Percentiles rank a stretch among this genome's conserved stretches.
These are phyloP conservation scores for Luehdorfia chinensis DNA, from an alignment of 1,140 invertebrate species.

Conservation along the genomic window DNA sequence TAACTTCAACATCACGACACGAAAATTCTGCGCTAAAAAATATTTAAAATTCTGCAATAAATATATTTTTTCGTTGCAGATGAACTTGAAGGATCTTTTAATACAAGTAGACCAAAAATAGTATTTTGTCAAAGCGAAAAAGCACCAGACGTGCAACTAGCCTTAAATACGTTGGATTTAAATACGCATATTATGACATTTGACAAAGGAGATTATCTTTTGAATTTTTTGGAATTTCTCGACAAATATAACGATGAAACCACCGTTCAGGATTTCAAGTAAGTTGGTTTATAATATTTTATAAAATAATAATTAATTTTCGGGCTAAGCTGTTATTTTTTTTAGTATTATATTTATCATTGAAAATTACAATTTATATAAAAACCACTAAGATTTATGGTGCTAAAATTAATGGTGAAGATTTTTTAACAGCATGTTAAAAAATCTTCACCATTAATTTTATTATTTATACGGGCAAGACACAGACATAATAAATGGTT, in stretches of 20 bases:
- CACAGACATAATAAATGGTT: no score
- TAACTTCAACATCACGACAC: no score
- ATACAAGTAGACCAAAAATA: slow-evolving; percentile 27
- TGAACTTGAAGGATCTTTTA: slow-evolving; percentile 26
- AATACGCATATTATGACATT: slow-evolving; percentile 27
- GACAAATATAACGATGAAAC: slow-evolving; percentile 16
- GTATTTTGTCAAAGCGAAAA: slow-evolving; percentile 36
- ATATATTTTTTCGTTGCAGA: slow-evolving; percentile 28
- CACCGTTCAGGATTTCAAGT: slow-evolving; percentile 25
- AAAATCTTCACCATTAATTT: no score
- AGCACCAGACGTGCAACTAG: slow-evolving; percentile 20
- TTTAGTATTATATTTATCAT: slow-evolving; percentile 8
- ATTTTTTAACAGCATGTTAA: no score
- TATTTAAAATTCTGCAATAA: no score
- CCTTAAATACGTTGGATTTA: slow-evolving; percentile 19
- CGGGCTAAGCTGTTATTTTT: slow-evolving; percentile 3
- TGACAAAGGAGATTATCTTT: slow-evolving; percentile 20
- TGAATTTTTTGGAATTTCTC: slow-evolving; percentile 20
- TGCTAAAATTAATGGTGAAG: no score
- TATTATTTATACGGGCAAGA: no score
- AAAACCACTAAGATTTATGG: no score
- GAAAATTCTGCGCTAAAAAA: no score
- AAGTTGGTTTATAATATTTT: slow-evolving; percentile 11
- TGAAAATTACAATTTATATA: neutral
- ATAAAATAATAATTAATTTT: neutral